phyloP scores from a whole-genome alignment of 2,113 vertebrate genomes.

The Apodemus sylvaticus region DNA sequence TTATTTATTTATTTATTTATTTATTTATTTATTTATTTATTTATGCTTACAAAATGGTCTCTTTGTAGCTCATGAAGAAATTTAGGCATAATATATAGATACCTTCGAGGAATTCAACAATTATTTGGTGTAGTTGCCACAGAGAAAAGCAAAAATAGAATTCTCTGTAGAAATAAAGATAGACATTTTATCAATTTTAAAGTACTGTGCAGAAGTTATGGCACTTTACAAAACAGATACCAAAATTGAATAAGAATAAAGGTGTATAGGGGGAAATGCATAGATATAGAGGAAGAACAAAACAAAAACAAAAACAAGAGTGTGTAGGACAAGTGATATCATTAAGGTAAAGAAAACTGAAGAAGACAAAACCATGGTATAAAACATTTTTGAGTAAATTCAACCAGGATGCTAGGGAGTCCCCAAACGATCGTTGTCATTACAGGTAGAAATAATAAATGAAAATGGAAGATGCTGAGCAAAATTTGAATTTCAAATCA shows the following conservation, averaged over 20 bases:
- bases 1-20: no score
- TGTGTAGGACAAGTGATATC: not conserved
- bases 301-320: not conserved
- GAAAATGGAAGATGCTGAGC: not conserved
- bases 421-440: not conserved
- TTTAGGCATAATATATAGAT: not conserved
- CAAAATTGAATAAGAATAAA: not conserved
- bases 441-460: not conserved
- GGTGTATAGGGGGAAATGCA: not conserved
- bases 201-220: not conserved
- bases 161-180: not conserved
- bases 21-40: no score
- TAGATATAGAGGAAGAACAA: not conserved
- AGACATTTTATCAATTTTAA: slow-evolving; percentile 4
- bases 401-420: not conserved
- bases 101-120: not conserved
- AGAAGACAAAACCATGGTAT: not conserved
- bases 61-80: not conserved
- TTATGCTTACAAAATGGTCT: not conserved
- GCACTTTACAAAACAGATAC: not conserved
- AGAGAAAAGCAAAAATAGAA: not conserved
- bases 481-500: slow-evolving; percentile 30
- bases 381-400: not conserved
- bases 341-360: not conserved
- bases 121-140: not conserved